Evolutionary conservation across 1,140 invertebrate species (phyloP).

Genomic region (Drosophila pandora): DNA sequence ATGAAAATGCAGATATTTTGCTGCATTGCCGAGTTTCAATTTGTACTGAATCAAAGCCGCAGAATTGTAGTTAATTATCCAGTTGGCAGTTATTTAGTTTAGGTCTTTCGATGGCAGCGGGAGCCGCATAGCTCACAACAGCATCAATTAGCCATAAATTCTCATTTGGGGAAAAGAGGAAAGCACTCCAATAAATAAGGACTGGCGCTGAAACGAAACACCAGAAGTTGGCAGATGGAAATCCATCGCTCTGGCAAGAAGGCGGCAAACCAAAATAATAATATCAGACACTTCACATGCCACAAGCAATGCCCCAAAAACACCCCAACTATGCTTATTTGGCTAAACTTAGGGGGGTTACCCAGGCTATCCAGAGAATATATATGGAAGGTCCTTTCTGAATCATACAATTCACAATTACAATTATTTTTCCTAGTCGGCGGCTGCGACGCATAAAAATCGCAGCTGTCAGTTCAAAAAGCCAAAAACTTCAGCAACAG

Average conservation of each 20-base stretch:
- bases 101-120: conserved; percentile 7
- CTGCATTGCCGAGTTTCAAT: conserved; percentile 51
- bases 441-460: conserved; percentile 71
- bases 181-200: conserved; percentile 51
- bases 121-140: conserved; percentile 31
- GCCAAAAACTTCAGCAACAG: conserved; percentile 77
- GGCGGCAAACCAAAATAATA: conserved; percentile 47
- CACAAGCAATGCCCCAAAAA: conserved; percentile 14
- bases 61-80: conserved; percentile 32
- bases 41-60: conserved; percentile 26
- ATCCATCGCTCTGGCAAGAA: conserved; percentile 35
- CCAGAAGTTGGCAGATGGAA: conserved; percentile 18
- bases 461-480: conserved; percentile 81
- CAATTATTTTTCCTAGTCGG: conserved; percentile 72
- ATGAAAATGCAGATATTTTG: conserved; percentile 36
- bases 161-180: conserved; percentile 48
- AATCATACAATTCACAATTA: conserved; percentile 68
- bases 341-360: background rate
- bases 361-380: background rate
- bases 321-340: conserved; percentile 23
- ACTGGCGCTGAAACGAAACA: background rate
- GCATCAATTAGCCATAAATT: conserved; percentile 72
- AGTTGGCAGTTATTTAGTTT: conserved; percentile 19
- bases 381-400: conserved; percentile 4
- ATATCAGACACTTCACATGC: conserved; percentile 31